Evolutionary conservation across 2,888 invertebrate species (phyloP).

Genomic region (Prenolepis imparis): DNA sequence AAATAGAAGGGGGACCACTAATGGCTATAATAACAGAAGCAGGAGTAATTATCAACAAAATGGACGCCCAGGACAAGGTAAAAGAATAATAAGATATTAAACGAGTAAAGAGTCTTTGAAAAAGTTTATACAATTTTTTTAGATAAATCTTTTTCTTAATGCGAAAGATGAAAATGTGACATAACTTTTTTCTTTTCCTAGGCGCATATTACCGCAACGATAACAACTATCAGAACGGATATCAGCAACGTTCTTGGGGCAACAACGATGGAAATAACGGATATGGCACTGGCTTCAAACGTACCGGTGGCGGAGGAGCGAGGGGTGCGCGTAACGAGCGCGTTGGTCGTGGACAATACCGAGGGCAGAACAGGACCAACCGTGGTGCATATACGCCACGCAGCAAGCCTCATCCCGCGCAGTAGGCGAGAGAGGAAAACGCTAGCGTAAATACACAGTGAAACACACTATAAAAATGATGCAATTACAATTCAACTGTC

Average conservation of each 20-base stretch:
- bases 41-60: conserved; percentile 85
- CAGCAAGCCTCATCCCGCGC: conserved; percentile 81
- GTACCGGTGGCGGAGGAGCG: conserved; percentile 75
- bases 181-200: conserved; percentile 52
- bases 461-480: conserved; percentile 69
- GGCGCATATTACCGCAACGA: conserved; percentile 84
- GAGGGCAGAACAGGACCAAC: conserved; percentile 85
- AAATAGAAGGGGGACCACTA: conserved; percentile 87
- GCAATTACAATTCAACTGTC: conserved; percentile 74
- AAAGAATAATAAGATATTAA: conserved; percentile 7
- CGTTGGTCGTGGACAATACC: conserved; percentile 81
- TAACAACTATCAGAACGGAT: conserved; percentile 86
- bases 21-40: conserved; percentile 88
- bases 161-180: neutral
- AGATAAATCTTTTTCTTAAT: neutral
- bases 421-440: conserved; percentile 72
- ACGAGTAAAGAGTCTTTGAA: neutral
- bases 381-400: conserved; percentile 83
- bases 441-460: conserved; percentile 70
- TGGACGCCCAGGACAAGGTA: conserved; percentile 83
- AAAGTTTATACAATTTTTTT: neutral
- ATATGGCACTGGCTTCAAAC: conserved; percentile 82
- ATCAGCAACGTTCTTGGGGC: conserved; percentile 84
- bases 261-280: conserved; percentile 78
- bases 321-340: conserved; percentile 81